Base-by-base conservation (phyloP, 2,113 vertebrate species). In the Donacobius atricapilla region DNA sequence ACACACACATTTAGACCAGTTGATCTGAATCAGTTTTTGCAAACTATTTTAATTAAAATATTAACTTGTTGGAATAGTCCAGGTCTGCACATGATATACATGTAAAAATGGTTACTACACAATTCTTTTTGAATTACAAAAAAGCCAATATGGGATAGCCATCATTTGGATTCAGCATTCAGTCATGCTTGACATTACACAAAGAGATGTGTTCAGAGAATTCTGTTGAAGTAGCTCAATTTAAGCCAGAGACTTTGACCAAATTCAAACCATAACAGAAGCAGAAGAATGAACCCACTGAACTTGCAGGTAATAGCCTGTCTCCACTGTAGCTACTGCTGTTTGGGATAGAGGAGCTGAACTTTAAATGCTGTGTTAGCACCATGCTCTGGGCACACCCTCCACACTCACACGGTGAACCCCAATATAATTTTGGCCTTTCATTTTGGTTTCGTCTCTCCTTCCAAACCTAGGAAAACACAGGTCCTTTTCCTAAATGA, bases 1-100 rank as follows among this genome's bases (percentile, higher is more conserved):
- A 94, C 84, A 96, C 80, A 97, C 93, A 98, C 94, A 97, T 48
- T 96, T 93, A 98, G 95, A 97, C 89, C 94, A 97, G 96, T 94
- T 97, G 93, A 97, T 94, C 92, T 96, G 93, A 97, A 98, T 96
- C 92, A 98, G 94, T 97, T 97, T 98, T 98, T 97, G 96, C 93
- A 98, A 98, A 98, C 96, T 95, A 92, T 97, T 98, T 98, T 97
- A 98, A 98, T 98, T 98, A 98, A 97, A 97, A 97, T 96, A 96
- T 98, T 97, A 98, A 97, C 90, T 95, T 96, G 95, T 97, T 96
- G 96, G 93, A 97, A 94, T 97, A 96, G 96, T 96, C 89, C 95
- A 97, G 94, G 91, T 97, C 96, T 97, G 95, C 87, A 96, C 81
- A 95, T 96, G 91, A 95, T 94, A 97, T 97, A 97, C 92, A 97